These are phyloP conservation scores for Synchiropus splendidus DNA, from an alignment of 2,113 vertebrate species.

Conservation along the genomic window DNA sequence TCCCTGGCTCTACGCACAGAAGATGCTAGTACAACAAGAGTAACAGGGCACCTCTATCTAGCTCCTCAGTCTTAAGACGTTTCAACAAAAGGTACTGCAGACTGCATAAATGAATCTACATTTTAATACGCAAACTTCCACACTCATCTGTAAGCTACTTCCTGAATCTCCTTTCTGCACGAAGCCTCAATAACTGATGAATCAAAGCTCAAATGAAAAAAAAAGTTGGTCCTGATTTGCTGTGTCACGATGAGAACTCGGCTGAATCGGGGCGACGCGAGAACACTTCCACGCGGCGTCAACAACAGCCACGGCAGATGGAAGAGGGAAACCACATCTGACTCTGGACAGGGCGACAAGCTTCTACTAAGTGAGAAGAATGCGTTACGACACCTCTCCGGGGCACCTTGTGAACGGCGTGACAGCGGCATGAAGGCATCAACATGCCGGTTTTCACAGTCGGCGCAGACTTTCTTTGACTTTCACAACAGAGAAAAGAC, in stretches of 20 bases:
- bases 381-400: slow-evolving; percentile 48
- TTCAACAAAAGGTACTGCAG: too few species aligned
- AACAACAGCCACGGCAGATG: slow-evolving; percentile 28
- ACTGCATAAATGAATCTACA: too few species aligned
- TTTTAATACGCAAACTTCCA: too few species aligned
- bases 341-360: slow-evolving; percentile 47
- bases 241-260: slow-evolving; percentile 1
- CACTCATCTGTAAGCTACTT: too few species aligned
- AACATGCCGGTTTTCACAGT: slow-evolving; percentile 55
- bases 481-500: slow-evolving; percentile 25
- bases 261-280: slow-evolving; percentile 20
- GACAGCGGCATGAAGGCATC: slow-evolving; percentile 53
- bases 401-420: slow-evolving; percentile 52
- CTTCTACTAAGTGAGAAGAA: slow-evolving; percentile 45
- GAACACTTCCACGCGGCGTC: slow-evolving; percentile 20
- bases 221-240: too few species aligned
- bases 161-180: too few species aligned
- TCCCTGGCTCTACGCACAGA: too few species aligned
- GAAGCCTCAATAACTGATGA: too few species aligned
- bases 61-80: too few species aligned
- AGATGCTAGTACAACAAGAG: too few species aligned
- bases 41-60: too few species aligned
- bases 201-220: too few species aligned
- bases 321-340: slow-evolving; percentile 45
- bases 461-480: slow-evolving; percentile 36